A percentile compares a stretch with the other conserved stretches of the same genome.
Conservation (phyloP, 2,797 vertebrate genomes). For the Brachyalestes nurse region DNA sequence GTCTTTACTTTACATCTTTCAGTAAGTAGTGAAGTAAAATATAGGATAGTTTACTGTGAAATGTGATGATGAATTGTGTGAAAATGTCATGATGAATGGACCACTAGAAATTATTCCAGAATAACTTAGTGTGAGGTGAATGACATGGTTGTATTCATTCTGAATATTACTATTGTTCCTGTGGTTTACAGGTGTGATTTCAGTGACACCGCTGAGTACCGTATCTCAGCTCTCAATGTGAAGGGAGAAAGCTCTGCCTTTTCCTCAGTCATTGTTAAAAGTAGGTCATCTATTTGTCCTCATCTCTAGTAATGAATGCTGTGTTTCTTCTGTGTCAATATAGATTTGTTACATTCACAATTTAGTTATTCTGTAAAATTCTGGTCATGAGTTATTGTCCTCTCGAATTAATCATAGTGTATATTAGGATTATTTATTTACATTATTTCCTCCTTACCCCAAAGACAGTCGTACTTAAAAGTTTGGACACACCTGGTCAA, state of each 20-base stretch:
- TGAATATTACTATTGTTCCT: not conserved
- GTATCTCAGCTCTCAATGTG: constrained; percentile 90
- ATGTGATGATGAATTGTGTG: no score
- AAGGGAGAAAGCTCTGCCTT: constrained; percentile 90
- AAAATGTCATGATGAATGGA: no score
- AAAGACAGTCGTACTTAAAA: no score
- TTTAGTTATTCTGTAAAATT: not conserved
- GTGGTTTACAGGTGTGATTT: constrained; percentile 87
- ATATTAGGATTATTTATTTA: no score
- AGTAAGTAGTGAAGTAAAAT: no score
- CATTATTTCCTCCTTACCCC: no score
- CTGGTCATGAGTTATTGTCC: no score
- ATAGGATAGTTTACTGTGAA: no score
- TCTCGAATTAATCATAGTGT: no score
- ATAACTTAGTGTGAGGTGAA: not conserved
- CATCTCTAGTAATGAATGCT: not conserved
- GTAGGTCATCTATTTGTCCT: constrained; percentile 74
- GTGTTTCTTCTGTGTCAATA: not conserved
- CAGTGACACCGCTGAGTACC: constrained; percentile 91
- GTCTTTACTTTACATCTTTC: no score
- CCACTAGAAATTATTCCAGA: no score
- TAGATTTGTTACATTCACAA: not conserved
- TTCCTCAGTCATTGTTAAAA: constrained; percentile 92
- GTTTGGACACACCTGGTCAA: no score
- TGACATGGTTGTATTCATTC: constrained; percentile 11